Evolutionary conservation across 2,888 invertebrate species (phyloP).

Genomic region (Shargacucullia verbasci): DNA sequence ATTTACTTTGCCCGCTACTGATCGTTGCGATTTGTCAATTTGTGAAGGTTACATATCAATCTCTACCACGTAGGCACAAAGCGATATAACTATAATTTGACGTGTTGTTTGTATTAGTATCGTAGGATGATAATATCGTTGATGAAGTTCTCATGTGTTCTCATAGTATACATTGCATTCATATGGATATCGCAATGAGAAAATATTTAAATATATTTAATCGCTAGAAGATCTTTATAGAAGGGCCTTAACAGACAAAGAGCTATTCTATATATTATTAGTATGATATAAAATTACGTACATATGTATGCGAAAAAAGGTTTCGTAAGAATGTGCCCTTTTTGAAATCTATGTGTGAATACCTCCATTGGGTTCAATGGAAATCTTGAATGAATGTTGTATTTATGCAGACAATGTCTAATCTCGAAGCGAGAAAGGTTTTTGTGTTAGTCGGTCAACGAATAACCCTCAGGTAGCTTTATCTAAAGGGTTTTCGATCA

Average conservation of each 20-base stretch:
- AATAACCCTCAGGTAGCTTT: slow-evolving; percentile 41
- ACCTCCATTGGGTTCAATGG: slow-evolving; percentile 24
- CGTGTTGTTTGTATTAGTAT: too few relatives aligned
- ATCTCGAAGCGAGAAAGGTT: slow-evolving; percentile 35
- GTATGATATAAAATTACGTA: not conserved
- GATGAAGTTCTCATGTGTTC: too few relatives aligned
- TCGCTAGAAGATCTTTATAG: too few relatives aligned
- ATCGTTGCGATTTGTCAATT: too few relatives aligned
- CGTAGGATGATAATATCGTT: too few relatives aligned
- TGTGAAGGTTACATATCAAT: too few relatives aligned
- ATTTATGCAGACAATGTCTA: slow-evolving; percentile 33
- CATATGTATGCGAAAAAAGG: slow-evolving; percentile 12
- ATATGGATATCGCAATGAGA: too few relatives aligned
- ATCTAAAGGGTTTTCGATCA: slow-evolving; percentile 37
- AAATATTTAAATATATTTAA: too few relatives aligned
- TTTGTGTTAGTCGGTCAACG: slow-evolving; percentile 49
- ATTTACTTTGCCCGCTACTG: too few relatives aligned
- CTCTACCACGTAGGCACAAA: too few relatives aligned
- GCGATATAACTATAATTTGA: too few relatives aligned
- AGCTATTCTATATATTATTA: slow-evolving; percentile 10
- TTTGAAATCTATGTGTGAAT: slow-evolving; percentile 28
- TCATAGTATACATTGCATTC: too few relatives aligned
- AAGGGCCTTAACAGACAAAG: slow-evolving; percentile 6
- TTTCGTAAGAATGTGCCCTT: slow-evolving; percentile 30
- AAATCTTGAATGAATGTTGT: slow-evolving; percentile 35